phyloP scores from a whole-genome alignment of 2,888 invertebrate species.

The Epiperipatus broadwayi region DNA sequence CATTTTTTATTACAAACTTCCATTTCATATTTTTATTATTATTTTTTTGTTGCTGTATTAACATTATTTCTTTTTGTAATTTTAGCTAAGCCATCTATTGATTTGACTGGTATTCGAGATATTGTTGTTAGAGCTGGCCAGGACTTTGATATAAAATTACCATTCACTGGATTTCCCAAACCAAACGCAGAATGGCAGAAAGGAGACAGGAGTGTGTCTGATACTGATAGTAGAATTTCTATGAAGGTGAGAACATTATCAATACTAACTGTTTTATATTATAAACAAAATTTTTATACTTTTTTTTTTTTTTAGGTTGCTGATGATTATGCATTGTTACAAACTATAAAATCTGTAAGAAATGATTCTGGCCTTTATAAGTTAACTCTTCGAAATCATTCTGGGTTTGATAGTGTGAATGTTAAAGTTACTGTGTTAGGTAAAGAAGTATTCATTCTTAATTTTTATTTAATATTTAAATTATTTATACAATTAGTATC shows the following conservation, averaged over 20 bases:
- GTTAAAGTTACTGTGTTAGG: conserved; percentile 77
- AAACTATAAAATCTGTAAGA: conserved; percentile 75
- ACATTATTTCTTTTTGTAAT: no score
- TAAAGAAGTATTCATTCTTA: no score
- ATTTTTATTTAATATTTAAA: no score
- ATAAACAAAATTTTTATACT: neutral
- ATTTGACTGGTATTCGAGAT: conserved; percentile 76
- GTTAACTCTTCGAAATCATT: conserved; percentile 73
- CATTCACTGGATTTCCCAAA: conserved; percentile 85
- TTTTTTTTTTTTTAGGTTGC: conserved; percentile 38
- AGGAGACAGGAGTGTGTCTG: conserved; percentile 59
- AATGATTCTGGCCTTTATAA: conserved; percentile 78
- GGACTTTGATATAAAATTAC: conserved; percentile 89
- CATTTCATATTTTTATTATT: no score
- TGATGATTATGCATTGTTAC: conserved; percentile 72
- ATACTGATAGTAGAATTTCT: conserved; percentile 30
- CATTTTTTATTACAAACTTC: neutral
- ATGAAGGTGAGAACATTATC: conserved; percentile 19
- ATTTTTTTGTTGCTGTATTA: no score
- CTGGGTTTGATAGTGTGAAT: conserved; percentile 83
- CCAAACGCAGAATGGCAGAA: conserved; percentile 85
- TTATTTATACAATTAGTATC: no score
- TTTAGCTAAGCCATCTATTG: conserved; percentile 91
- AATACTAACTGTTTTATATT: conserved; percentile 8
- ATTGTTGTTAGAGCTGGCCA: conserved; percentile 93